Evolutionary conservation across 1,140 invertebrate species (phyloP).

Genomic region (Mya arenaria): DNA sequence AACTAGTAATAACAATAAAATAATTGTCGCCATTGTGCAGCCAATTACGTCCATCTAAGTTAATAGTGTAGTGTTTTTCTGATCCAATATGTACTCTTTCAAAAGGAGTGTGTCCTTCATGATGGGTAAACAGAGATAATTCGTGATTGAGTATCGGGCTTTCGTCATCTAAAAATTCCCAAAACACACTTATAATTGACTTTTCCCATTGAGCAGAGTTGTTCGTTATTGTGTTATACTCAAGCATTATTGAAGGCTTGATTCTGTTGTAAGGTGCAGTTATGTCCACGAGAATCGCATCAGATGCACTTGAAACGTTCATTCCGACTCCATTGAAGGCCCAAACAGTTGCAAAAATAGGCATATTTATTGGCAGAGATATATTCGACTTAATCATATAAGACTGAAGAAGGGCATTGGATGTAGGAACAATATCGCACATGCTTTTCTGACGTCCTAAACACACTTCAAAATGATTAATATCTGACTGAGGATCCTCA

Average conservation of each 20-base stretch:
- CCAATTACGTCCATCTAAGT: slow-evolving; percentile 15
- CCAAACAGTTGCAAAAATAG: too few species aligned
- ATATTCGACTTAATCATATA: too few species aligned
- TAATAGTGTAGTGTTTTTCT: slow-evolving; percentile 14
- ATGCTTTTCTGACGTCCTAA: too few species aligned
- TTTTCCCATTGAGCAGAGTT: slow-evolving; percentile 52
- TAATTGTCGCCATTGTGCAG: slow-evolving; percentile 61
- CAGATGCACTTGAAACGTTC: slow-evolving; percentile 26
- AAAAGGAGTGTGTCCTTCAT: slow-evolving; percentile 41
- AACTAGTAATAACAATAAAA: slow-evolving; percentile 56
- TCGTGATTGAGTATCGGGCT: slow-evolving; percentile 61
- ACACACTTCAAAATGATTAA: too few species aligned
- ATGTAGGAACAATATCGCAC: too few species aligned
- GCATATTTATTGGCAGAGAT: too few species aligned
- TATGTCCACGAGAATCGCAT: slow-evolving; percentile 56
- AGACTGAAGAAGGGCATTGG: too few species aligned
- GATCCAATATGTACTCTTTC: slow-evolving; percentile 15
- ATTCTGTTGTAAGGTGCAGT: too few species aligned
- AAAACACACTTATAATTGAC: slow-evolving; percentile 55
- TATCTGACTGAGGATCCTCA: too few species aligned
- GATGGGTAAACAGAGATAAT: slow-evolving; percentile 50
- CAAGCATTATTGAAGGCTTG: slow-evolving; percentile 14
- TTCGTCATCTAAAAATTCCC: slow-evolving; percentile 64
- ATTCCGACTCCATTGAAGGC: too few species aligned
- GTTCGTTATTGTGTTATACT: background rate